Base-by-base conservation (phyloP, 2,888 invertebrate genomes). In the Rhodophaea formosa region DNA sequence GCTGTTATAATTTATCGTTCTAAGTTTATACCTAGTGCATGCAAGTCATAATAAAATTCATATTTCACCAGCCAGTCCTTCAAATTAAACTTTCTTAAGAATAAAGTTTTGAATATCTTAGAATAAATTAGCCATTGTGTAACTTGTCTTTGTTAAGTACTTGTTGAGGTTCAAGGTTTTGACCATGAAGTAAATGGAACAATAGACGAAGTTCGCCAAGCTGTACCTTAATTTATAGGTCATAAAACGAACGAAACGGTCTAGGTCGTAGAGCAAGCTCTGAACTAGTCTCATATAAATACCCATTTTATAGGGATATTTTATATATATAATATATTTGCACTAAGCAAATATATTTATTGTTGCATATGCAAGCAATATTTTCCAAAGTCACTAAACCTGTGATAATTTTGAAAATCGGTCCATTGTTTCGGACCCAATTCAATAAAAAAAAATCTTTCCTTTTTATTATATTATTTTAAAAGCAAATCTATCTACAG, bases 21-120 rank as follows among this genome's bases (percentile, higher is more conserved):
- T 23, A 23, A 23, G 23, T 5, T 23, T 5, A 23, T 23, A 23
- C 5, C 23, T 23, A 23, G 3, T 23, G 23, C 23, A 23, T 39
- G 1, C 12, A 23, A 46, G 61, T 60, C 57, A 53, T 57, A 60
- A 63, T 63, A 39, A 39, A 39, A 39, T 39, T 12, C 39, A 39
- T 39, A 39, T n/a, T 59, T 47, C 23, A 44, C 39, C n/a, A 39
- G n/a, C n/a, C 10, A 39, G 39, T 39, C 39, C 39, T 39, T 12
- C 23, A 46, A 23, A 23, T 1, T 6, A 23, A 46, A 46, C 44
- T 17, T 45, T 45, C 23, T 17, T 29, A n/a, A 12, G n/a, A 46
- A 46, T 46, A 23, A 46, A 46, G 23, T 46, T 46, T 46, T 46
- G 23, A 12, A 46, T 46, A 46, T 23, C 12, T 46, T 23, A 46